Base-by-base conservation (phyloP, 2,888 invertebrate genomes). In the Serrognathus titanus region DNA sequence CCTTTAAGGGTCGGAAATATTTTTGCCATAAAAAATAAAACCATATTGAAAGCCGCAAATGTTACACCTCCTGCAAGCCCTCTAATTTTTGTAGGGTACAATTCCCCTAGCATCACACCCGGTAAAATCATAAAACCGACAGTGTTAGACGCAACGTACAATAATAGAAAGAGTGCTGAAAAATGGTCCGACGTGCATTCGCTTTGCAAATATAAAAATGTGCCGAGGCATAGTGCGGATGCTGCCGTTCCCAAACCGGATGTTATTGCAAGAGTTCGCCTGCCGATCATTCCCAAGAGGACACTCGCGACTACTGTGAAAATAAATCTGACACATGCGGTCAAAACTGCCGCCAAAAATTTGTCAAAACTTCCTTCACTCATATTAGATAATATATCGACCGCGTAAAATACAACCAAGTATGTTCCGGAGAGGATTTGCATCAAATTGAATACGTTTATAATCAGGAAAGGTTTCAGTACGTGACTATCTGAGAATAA, bases 341-440 rank as follows among this genome's bases (percentile, higher is more conserved):
- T 88, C 60, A 86, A 80, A 57, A 88, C 86, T 0, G 90, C 90
- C 0, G 87, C 86, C 56, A 81, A 69, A 58, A 82, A 82, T 45
- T 78, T 78, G 61, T 82, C 78, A 12, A 80, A 59, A 16, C 61
- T 68, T 51, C 69, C 64, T 3, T 82, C 83, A 54, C 83, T 78
- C 51, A 80, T 74, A 55, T 85, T 83, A 6, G 81, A 76, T 7
- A 90, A 80, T 55, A 90, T 87, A 66, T 89, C 87, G 0, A 89
- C 87, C 0, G 89, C 90, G 70, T 90, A 90, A 76, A 90, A 90
- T 53, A 90, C 87, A 54, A 90, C 84, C 10, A 90, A 81, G 69
- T 88, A 90, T 12, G 89, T 89, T 48, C 90, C 90, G 3, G 89
- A 87, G 40, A 87, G 76, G 63, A 88, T 85, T 73, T 90, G 89